Conservation (phyloP, 2,113 vertebrate genomes). For the Genyomyrus donnyi region DNA sequence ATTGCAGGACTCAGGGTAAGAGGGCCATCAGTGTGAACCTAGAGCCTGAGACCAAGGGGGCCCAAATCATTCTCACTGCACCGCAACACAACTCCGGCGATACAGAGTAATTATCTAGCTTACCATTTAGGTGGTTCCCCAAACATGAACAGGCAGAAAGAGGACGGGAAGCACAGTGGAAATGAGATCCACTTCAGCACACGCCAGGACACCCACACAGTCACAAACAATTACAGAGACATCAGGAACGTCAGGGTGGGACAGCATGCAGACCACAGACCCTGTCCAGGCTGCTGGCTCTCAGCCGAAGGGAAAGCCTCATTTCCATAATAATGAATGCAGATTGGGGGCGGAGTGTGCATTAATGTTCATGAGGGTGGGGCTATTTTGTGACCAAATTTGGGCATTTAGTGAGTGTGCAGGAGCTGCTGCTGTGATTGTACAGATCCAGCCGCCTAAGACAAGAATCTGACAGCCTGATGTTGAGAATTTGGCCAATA, state of each 20-base stretch:
- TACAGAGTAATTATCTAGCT: not conserved
- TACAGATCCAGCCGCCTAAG: not conserved
- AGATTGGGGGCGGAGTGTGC: not conserved
- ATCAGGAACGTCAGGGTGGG: not conserved
- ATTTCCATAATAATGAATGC: not conserved
- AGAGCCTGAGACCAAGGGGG: not conserved
- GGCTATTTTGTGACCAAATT: not conserved
- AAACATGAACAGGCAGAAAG: not conserved
- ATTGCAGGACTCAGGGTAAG: not conserved
- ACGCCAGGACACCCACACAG: not conserved
- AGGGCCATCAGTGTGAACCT: not conserved
- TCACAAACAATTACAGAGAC: not conserved
- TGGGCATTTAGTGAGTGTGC: not conserved
- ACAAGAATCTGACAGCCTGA: not conserved
- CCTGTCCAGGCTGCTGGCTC: not conserved
- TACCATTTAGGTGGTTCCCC: not conserved
- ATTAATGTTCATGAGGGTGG: conserved; percentile 1
- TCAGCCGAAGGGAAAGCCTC: not conserved
- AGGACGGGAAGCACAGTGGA: not conserved
- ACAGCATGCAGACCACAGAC: not conserved
- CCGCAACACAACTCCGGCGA: not conserved
- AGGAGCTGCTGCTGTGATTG: not conserved
- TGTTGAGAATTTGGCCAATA: not conserved
- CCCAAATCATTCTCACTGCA: not conserved
- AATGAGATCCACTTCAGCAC: not conserved